Conservation (phyloP, 1,140 invertebrate genomes). For the Calycopis cecrops region DNA sequence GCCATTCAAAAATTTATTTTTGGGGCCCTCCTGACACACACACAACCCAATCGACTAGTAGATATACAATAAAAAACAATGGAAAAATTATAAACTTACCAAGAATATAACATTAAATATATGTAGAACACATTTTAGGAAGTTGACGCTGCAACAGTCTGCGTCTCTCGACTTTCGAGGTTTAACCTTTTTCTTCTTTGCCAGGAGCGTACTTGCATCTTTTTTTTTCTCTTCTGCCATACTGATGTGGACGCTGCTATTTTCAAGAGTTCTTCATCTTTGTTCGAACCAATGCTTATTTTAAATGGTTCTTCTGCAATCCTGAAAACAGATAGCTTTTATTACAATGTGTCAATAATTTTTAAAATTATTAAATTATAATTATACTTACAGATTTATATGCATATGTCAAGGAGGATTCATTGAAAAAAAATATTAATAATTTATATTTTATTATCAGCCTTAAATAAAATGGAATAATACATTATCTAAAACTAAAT, state of each 20-base stretch:
- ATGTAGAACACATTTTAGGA: slow-evolving; percentile 85
- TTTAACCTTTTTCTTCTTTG: slow-evolving; percentile 64
- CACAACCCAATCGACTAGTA: background rate
- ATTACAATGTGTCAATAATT: too few relatives aligned
- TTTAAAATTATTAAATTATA: slow-evolving; percentile 1
- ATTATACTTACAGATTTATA: slow-evolving; percentile 12
- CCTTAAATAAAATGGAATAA: slow-evolving; percentile 60
- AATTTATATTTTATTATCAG: slow-evolving; percentile 39
- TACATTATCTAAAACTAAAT: slow-evolving; percentile 60
- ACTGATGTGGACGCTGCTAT: slow-evolving; percentile 20
- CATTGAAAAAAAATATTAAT: slow-evolving; percentile 22
- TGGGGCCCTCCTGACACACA: too few relatives aligned
- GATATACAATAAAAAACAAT: background rate
- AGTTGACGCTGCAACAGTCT: slow-evolving; percentile 85
- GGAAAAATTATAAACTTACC: slow-evolving; percentile 73
- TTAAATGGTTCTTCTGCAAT: background rate
- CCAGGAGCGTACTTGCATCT: slow-evolving; percentile 49
- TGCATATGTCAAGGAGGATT: background rate
- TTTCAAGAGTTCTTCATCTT: slow-evolving; percentile 13
- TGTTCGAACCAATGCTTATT: background rate
- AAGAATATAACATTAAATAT: slow-evolving; percentile 88
- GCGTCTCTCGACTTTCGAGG: slow-evolving; percentile 78
- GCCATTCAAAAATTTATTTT: too few relatives aligned
- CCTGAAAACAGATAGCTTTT: slow-evolving; percentile 8
- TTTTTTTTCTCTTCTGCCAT: slow-evolving; percentile 68